Percentiles rank a stretch among this genome's conserved stretches.
These are phyloP conservation scores for Dunckerocampus dactyliophorus DNA, from an alignment of 2,113 vertebrate species.

Conservation along the genomic window DNA sequence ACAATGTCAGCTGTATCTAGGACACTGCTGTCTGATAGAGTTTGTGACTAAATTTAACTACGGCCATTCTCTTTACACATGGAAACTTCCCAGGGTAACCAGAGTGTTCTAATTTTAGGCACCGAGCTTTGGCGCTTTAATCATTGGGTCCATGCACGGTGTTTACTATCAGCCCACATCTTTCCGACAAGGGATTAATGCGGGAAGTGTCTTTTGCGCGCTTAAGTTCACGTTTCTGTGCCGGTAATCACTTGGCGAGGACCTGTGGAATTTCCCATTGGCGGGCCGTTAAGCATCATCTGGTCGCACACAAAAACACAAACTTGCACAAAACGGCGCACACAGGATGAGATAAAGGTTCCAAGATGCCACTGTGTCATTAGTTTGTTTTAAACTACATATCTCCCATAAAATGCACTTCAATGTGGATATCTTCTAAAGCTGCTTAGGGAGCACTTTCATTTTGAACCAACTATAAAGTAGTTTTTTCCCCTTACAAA, in stretches of 20 bases:
- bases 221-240: constrained; percentile 4
- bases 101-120: neutral
- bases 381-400: neutral
- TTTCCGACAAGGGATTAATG: constrained; percentile 12
- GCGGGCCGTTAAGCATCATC: constrained; percentile 28
- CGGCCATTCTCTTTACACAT: constrained; percentile 8
- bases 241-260: constrained; percentile 20
- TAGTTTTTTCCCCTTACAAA: too few relatives aligned
- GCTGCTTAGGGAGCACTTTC: too few relatives aligned
- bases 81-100: constrained; percentile 1
- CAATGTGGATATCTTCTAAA: too few relatives aligned
- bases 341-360: constrained; percentile 2
- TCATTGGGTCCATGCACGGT: neutral
- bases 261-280: constrained; percentile 36
- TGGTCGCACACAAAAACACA: constrained; percentile 17
- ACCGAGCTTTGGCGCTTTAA: neutral
- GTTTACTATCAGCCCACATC: neutral
- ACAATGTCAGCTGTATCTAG: neutral
- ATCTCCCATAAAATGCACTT: too few relatives aligned
- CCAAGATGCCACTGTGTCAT: constrained; percentile 23
- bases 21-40: neutral
- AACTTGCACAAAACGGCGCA: neutral
- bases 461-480: too few relatives aligned
- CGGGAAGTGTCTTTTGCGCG: constrained; percentile 6
- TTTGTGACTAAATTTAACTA: constrained; percentile 11